Percentiles rank a stretch among this genome's conserved stretches.
These are phyloP conservation scores for Brachypodius melanocephalos DNA, from an alignment of 2,113 vertebrate species.

Conservation along the genomic window DNA sequence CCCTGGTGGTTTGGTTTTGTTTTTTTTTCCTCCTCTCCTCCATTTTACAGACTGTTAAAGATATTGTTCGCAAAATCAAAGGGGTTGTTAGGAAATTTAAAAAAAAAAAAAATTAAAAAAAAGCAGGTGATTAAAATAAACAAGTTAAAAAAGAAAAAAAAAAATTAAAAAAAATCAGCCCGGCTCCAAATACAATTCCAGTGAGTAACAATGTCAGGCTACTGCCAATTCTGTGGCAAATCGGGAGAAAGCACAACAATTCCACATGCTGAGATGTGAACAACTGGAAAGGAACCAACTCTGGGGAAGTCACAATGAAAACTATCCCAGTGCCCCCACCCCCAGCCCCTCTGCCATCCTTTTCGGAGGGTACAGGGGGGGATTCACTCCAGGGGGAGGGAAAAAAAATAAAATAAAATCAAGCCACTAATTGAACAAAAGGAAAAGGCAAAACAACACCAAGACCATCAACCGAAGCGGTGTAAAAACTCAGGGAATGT, in stretches of 20 bases:
- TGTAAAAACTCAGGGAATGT: conserved; percentile 20
- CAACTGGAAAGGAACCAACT: conserved; percentile 67
- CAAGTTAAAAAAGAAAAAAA: too few relatives aligned
- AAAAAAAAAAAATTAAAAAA: neutral
- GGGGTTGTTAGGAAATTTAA: neutral
- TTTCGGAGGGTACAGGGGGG: neutral
- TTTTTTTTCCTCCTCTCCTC: neutral
- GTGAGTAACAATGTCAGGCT: conserved; percentile 25
- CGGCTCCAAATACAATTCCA: conserved; percentile 24
- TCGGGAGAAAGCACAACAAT: conserved; percentile 11
- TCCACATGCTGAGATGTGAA: conserved; percentile 49
- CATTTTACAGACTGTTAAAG: conserved; percentile 19
- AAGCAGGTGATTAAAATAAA: neutral
- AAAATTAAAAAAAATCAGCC: neutral
- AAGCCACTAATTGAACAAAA: conserved; percentile 24
- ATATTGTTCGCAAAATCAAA: conserved; percentile 1
- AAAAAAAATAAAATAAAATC: neutral
- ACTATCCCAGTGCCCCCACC: conserved; percentile 20
- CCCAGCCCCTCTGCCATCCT: conserved; percentile 16
- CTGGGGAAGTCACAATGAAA: conserved; percentile 59
- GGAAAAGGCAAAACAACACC: neutral
- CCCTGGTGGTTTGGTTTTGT: neutral
- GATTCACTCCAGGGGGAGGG: neutral
- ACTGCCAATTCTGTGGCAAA: conserved; percentile 51
- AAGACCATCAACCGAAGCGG: neutral